Percentiles rank a stretch among this genome's conserved stretches.
phyloP scores from a whole-genome alignment of 1,140 invertebrate species.

The Chymomyza costata region DNA sequence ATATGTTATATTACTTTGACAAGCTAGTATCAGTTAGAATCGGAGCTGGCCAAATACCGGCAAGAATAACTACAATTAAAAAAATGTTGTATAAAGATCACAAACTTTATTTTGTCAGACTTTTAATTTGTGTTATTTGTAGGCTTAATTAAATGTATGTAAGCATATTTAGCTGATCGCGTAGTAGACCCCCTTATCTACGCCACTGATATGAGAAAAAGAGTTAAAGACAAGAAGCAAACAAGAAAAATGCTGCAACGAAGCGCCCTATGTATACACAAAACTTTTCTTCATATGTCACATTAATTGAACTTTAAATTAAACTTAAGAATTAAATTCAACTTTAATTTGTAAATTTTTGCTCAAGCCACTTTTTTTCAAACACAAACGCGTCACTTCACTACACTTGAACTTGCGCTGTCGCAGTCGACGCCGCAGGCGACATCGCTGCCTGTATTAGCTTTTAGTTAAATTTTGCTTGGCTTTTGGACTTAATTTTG shows the following conservation, averaged over 20 bases:
- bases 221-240: conserved; percentile 31
- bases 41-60: too few species aligned
- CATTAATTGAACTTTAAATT: background rate
- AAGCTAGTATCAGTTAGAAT: too few species aligned
- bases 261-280: background rate
- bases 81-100: too few species aligned
- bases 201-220: conserved; percentile 1
- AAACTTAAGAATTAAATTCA: background rate
- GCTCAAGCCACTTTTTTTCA: conserved; percentile 24
- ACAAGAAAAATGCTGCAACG: too few species aligned
- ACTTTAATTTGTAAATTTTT: conserved; percentile 31
- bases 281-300: background rate
- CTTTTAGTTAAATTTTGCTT: conserved; percentile 27
- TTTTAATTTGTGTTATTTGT: too few species aligned
- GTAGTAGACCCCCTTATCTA: too few species aligned
- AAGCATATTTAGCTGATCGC: too few species aligned
- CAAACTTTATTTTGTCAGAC: too few species aligned
- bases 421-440: conserved; percentile 22
- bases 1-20: too few species aligned
- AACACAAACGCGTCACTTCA: conserved; percentile 20
- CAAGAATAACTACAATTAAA: too few species aligned
- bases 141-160: too few species aligned
- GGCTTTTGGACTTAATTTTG: conserved; percentile 19
- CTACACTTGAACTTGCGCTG: conserved; percentile 54
- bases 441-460: conserved; percentile 7